These are phyloP conservation scores for Enteromius mattozi DNA, from an alignment of 2,797 vertebrate species.

Conservation along the genomic window DNA sequence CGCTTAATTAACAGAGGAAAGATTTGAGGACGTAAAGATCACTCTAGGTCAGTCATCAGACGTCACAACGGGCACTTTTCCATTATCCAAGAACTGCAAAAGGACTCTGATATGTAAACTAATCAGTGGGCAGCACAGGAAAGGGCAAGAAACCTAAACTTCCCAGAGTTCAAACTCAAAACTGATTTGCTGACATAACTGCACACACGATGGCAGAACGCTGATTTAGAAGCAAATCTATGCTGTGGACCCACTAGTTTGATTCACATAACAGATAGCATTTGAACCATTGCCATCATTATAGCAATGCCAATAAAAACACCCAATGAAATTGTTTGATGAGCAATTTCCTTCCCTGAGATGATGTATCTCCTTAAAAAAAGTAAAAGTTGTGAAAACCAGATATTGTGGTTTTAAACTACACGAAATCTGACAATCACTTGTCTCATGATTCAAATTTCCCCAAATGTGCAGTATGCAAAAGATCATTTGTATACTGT, in stretches of 20 bases:
- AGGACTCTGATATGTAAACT: slow-evolving; percentile 3
- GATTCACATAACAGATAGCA: background rate
- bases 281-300: background rate
- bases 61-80: background rate
- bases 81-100: background rate
- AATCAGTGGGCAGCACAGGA: background rate
- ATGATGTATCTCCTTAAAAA: background rate
- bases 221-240: background rate
- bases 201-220: background rate
- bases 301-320: background rate
- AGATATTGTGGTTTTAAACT: background rate
- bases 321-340: background rate
- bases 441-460: background rate
- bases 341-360: background rate
- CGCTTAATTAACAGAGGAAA: background rate
- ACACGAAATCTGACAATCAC: background rate
- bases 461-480: background rate
- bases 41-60: background rate
- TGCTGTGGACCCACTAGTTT: background rate
- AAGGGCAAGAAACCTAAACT: slow-evolving; percentile 4
- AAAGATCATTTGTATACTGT: background rate
- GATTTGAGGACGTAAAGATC: background rate
- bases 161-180: slow-evolving; percentile 20
- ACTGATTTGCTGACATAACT: background rate
- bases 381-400: no score